A percentile compares a stretch with the other conserved stretches of the same genome.
These are phyloP conservation scores for Agapornis roseicollis DNA, from an alignment of 2,113 vertebrate genomes.

Conservation along the genomic window DNA sequence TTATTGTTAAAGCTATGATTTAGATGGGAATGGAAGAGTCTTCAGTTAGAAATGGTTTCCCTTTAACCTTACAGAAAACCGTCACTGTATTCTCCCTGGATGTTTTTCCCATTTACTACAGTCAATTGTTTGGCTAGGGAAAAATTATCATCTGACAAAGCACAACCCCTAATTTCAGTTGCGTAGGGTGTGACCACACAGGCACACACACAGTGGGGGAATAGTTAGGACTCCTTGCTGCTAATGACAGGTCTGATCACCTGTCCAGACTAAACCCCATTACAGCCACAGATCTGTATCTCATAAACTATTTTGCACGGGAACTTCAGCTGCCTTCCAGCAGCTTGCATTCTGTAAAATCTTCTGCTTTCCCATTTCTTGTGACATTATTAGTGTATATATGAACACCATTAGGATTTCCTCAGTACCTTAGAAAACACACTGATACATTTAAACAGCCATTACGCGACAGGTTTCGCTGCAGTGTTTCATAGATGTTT, in stretches of 20 bases:
- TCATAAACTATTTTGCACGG: neutral
- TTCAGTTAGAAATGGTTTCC: neutral
- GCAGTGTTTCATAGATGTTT: conserved; percentile 36
- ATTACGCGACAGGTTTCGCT: conserved; percentile 33
- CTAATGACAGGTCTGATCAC: neutral
- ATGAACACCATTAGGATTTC: conserved; percentile 32
- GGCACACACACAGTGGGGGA: neutral
- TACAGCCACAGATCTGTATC: neutral
- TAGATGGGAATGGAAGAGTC: neutral
- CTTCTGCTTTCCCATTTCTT: neutral
- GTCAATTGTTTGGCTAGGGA: neutral
- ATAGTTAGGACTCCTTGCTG: neutral
- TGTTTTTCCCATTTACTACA: neutral
- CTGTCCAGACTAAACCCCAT: neutral
- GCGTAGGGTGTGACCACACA: neutral
- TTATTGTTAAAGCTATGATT: neutral
- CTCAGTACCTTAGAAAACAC: conserved; percentile 1
- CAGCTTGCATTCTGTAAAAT: neutral
- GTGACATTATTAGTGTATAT: neutral
- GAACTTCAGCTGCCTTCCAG: neutral
- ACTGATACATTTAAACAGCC: neutral
- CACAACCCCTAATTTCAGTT: neutral
- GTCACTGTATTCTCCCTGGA: neutral
- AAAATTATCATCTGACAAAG: neutral
- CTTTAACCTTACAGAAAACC: neutral